Evolutionary conservation across 2,888 invertebrate genomes (phyloP).

Genomic region (Coenonympha arcania): DNA sequence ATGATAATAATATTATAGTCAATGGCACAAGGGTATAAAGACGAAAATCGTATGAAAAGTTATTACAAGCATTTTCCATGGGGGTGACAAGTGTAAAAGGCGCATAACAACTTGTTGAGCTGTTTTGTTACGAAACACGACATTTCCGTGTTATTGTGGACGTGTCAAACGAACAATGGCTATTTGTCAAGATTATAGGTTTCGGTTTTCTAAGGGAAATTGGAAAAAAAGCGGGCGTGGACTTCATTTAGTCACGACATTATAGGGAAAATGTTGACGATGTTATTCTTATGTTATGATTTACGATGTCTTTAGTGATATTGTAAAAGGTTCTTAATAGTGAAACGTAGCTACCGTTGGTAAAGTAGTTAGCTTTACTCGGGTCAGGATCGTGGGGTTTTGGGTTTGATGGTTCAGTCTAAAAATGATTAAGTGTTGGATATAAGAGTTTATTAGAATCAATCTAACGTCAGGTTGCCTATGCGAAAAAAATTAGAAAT

Average conservation of each 20-base stretch:
- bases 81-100: slow-evolving; percentile 45
- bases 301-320: neutral
- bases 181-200: slow-evolving; percentile 37
- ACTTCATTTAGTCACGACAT: slow-evolving; percentile 20
- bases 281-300: neutral
- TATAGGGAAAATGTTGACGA: slow-evolving; percentile 12
- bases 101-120: slow-evolving; percentile 60
- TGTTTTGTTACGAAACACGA: slow-evolving; percentile 47
- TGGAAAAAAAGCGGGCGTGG: slow-evolving; percentile 30
- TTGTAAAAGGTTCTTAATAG: too few relatives aligned
- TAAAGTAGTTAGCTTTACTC: too few relatives aligned
- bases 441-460: too few relatives aligned
- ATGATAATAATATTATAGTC: too few relatives aligned
- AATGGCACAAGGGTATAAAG: slow-evolving; percentile 16
- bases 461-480: too few relatives aligned
- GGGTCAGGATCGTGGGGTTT: too few relatives aligned
- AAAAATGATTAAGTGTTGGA: too few relatives aligned
- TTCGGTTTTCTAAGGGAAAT: slow-evolving; percentile 36
- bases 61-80: slow-evolving; percentile 22
- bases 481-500: too few relatives aligned
- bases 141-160: slow-evolving; percentile 49
- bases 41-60: slow-evolving; percentile 11
- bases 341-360: too few relatives aligned
- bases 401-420: too few relatives aligned
- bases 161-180: slow-evolving; percentile 44